phyloP scores from a whole-genome alignment of 2,888 invertebrate genomes.

The Cylloceria caligata region DNA sequence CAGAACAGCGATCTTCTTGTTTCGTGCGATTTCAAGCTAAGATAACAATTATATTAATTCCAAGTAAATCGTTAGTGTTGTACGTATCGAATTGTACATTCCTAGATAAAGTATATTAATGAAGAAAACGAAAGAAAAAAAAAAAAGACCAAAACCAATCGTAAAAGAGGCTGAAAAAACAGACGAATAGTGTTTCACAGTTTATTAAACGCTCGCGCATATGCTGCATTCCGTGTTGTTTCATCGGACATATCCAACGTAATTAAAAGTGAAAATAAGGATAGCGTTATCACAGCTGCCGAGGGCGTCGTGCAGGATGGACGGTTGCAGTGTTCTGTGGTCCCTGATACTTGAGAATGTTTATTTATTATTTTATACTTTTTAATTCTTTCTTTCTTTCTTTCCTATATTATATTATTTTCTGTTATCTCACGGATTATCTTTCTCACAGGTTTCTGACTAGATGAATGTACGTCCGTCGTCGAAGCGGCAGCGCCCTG shows the following conservation, averaged over 20 bases:
- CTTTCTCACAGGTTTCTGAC: conserved; percentile 49
- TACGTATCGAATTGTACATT: neutral
- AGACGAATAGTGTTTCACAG: neutral
- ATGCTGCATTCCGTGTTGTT: conserved; percentile 3
- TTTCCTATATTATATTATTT: neutral
- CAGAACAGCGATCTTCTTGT: neutral
- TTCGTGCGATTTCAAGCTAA: neutral
- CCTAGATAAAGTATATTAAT: neutral
- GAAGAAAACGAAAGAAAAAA: neutral
- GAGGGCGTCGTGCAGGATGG: conserved; percentile 29
- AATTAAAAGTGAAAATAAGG: conserved; percentile 38
- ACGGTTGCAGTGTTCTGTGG: conserved; percentile 24
- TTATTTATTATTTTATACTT: neutral
- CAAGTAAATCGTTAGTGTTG: neutral
- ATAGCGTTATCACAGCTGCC: conserved; percentile 45
- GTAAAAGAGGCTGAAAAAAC: neutral
- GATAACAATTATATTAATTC: neutral
- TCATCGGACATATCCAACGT: conserved; percentile 1
- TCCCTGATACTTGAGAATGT: conserved; percentile 22
- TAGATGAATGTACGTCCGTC: conserved; percentile 57
- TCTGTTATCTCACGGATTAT: conserved; percentile 20
- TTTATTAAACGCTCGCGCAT: conserved; percentile 12
- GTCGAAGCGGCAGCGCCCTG: conserved; percentile 23
- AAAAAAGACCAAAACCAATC: neutral
- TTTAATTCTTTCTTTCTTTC: neutral